phyloP scores from a whole-genome alignment of 1,140 invertebrate species.

The Brachionus calyciflorus region DNA sequence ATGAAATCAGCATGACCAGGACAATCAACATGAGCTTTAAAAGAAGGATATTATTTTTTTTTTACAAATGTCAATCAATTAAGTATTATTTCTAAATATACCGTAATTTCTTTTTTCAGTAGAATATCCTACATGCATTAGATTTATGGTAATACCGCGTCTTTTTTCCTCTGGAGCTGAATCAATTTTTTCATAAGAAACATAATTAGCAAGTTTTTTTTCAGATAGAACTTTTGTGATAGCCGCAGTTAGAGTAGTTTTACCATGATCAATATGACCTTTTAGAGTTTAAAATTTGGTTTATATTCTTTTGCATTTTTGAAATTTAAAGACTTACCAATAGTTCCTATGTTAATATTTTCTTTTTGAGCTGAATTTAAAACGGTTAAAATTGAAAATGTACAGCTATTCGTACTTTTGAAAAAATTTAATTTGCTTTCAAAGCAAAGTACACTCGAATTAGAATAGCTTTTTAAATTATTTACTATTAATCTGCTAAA shows the following conservation, averaged over 20 bases:
- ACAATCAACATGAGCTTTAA: slow-evolving; percentile 70
- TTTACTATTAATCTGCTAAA: not conserved
- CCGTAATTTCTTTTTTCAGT: slow-evolving; percentile 71
- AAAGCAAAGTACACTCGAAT: not conserved
- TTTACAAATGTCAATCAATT: no score
- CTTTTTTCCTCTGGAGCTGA: slow-evolving; percentile 87
- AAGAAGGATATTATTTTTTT: no score
- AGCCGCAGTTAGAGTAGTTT: slow-evolving; percentile 94
- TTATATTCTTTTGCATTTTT: not conserved
- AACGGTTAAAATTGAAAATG: slow-evolving; percentile 11
- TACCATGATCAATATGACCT: slow-evolving; percentile 97
- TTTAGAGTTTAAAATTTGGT: no score
- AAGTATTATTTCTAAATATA: no score
- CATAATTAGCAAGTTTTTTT: slow-evolving; percentile 66
- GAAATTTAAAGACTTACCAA: not conserved
- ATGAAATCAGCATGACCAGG: slow-evolving; percentile 94
- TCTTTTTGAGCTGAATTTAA: slow-evolving; percentile 16
- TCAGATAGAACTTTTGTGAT: slow-evolving; percentile 70
- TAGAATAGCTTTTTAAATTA: not conserved
- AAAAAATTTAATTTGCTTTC: not conserved
- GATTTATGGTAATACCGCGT: slow-evolving; percentile 94
- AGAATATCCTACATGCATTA: slow-evolving; percentile 85
- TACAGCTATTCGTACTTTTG: not conserved
- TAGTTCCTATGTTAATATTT: slow-evolving; percentile 45
- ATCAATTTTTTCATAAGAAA: slow-evolving; percentile 88